Base-by-base conservation (phyloP, 2,888 invertebrate genomes). In the Volucella inflata region DNA sequence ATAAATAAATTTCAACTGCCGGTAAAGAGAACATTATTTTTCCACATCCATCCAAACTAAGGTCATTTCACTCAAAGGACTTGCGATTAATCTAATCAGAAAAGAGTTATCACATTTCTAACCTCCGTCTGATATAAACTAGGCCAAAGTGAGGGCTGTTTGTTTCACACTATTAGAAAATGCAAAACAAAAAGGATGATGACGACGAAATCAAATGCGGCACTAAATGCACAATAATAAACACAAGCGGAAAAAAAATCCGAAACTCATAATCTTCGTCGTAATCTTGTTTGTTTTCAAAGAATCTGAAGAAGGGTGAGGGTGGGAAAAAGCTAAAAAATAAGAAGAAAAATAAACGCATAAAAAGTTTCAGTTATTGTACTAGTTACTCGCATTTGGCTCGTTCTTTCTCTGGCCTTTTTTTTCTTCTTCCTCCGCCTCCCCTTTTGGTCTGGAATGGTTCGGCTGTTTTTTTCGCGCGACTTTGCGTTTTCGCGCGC, bases 401-500 rank as follows among this genome's bases (percentile, higher is more conserved):
- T 64, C 46, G 3, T 48, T 57, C 48, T 80, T 42, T 36, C 36
- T 42, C 50, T 64, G 36, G 14, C 21, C 67, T 36, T 55, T 51
- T 40, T 36, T 42, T 36, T 42, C 42, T 6, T 57, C 64, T 64
- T 48, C 50, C 48, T 46, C 42, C 46, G 14, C 21, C 55, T 53
- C 38, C 57, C 48, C 14, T 21, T 2, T 44, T 53, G 46, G 50
- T 76, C 76, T 77, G 76, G 72, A 55, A 17, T 55, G 76, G 71
- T 40, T 76, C 21, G 55, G 36, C 40, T 21, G 11, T 53, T 42
- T 60, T 51, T 44, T 57, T 59, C 59, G 46, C 59, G 30, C 30
- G 30, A 70, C 75, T 55, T 75, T 60, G 77, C 81, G 72, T 87
- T 83, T 87, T 87, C 81, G 87, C 87, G 84, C 82, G 79, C 87